Percentiles rank a stretch among this genome's conserved stretches.
These are phyloP conservation scores for Leptinotarsa undecemlineata DNA, from an alignment of 1,140 invertebrate genomes.

Conservation along the genomic window DNA sequence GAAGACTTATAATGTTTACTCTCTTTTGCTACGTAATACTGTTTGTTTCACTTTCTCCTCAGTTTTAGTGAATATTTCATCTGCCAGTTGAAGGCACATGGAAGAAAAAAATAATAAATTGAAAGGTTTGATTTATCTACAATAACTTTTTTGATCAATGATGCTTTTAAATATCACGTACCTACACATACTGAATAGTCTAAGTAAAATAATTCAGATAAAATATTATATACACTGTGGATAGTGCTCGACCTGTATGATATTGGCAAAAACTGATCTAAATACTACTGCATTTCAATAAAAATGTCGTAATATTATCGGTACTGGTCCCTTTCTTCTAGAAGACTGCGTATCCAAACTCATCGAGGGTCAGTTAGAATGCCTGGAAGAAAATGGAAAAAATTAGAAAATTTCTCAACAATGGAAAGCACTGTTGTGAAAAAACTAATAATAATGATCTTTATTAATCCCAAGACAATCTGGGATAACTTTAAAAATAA, in stretches of 20 bases:
- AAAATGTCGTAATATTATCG: conserved; percentile 20
- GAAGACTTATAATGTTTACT: too few relatives aligned
- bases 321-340: conserved; percentile 14
- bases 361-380: neutral
- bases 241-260: neutral
- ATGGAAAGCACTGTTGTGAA: too few relatives aligned
- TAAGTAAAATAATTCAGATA: conserved; percentile 6
- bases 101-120: neutral
- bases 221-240: conserved; percentile 6
- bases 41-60: conserved; percentile 3
- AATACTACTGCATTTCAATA: neutral
- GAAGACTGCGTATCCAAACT: conserved; percentile 5
- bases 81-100: neutral
- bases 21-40: neutral
- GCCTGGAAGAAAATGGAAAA: neutral
- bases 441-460: too few relatives aligned
- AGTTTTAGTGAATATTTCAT: neutral
- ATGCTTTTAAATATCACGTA: neutral
- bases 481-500: too few relatives aligned
- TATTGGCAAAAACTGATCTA: neutral
- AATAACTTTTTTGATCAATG: neutral
- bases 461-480: too few relatives aligned
- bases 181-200: neutral
- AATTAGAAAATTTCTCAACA: too few relatives aligned
- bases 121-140: neutral